Evolutionary conservation across 1,140 invertebrate genomes (phyloP).

Genomic region (Procambarus clarkii): DNA sequence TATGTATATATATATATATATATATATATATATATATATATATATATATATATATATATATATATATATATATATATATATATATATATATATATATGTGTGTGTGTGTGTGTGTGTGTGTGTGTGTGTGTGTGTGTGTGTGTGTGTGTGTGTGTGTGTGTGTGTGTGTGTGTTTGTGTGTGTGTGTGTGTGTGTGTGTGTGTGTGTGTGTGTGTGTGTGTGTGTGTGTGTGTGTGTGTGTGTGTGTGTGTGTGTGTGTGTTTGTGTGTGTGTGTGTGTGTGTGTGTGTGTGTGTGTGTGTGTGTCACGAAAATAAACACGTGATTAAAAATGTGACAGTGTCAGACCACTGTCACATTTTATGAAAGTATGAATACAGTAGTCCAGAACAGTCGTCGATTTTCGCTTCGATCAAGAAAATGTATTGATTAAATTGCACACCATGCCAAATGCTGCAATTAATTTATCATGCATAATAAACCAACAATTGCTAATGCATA

Average conservation of each 20-base stretch:
- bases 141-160: conserved; percentile 42
- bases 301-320: too few relatives aligned
- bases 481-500: too few relatives aligned
- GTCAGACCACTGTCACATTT: too few relatives aligned
- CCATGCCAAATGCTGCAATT: too few relatives aligned
- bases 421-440: too few relatives aligned
- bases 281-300: too few relatives aligned
- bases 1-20: conserved; percentile 4
- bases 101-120: conserved; percentile 44
- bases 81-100: conserved; percentile 20
- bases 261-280: conserved; percentile 8
- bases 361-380: too few relatives aligned
- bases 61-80: not conserved
- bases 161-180: conserved; percentile 47
- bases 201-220: not conserved
- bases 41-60: not conserved
- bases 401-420: too few relatives aligned
- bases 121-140: conserved; percentile 42
- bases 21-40: conserved; percentile 5
- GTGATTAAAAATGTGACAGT: too few relatives aligned
- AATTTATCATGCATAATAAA: too few relatives aligned
- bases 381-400: too few relatives aligned
- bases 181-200: conserved; percentile 38
- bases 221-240: conserved; percentile 13
- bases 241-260: conserved; percentile 11